Conservation (phyloP, 1,140 invertebrate genomes). For the Drosophila tsacasi region DNA sequence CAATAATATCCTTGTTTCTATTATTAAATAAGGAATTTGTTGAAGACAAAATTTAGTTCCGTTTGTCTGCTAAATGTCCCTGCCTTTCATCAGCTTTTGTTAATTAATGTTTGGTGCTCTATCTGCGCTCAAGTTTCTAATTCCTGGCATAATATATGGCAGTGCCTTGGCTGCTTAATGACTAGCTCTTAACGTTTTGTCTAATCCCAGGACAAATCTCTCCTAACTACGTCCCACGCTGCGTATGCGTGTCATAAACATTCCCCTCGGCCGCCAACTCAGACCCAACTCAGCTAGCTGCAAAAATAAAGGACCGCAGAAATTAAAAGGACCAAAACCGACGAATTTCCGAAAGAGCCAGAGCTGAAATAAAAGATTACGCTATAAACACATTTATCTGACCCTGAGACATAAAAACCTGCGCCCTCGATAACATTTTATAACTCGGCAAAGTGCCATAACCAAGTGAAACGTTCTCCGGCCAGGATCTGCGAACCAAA, state of each 20-base stretch:
- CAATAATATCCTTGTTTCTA: too few relatives aligned
- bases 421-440: constrained; percentile 81
- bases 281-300: constrained; percentile 10
- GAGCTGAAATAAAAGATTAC: constrained; percentile 58
- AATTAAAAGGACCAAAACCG: constrained; percentile 61
- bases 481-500: constrained; percentile 6
- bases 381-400: constrained; percentile 82
- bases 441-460: constrained; percentile 75
- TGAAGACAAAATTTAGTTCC: background rate
- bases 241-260: constrained; percentile 72
- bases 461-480: constrained; percentile 32
- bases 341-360: constrained; percentile 49
- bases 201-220: constrained; percentile 78
- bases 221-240: constrained; percentile 51
- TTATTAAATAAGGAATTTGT: too few relatives aligned
- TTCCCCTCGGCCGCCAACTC: constrained; percentile 25
- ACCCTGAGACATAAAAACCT: constrained; percentile 78
- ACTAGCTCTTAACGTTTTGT: constrained; percentile 64
- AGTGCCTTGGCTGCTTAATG: constrained; percentile 65
- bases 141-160: constrained; percentile 33
- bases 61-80: background rate
- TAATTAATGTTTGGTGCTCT: constrained; percentile 31
- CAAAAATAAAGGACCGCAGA: constrained; percentile 62
- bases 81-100: constrained; percentile 27
- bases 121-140: constrained; percentile 28